Base-by-base conservation (phyloP, 2,797 vertebrate species). In the Discoglossus pictus region DNA sequence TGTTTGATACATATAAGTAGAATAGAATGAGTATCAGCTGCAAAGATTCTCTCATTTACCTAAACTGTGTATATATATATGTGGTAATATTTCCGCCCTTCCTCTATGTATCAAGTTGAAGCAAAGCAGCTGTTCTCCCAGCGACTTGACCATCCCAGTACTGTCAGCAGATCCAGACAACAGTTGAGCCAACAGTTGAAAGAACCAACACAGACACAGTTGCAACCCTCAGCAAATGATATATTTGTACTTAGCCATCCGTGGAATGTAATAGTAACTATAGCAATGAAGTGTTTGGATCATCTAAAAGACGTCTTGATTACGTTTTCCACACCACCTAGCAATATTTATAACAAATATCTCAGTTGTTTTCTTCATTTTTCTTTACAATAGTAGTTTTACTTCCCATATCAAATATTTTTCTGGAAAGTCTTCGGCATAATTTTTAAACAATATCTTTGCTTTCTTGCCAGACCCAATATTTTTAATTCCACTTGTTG, bases 401-500 rank as follows among this genome's bases (percentile, higher is more conserved):
- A 51, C 34, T 51, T 31, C 50, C 24, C 25, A 25, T 9, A 38
- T 46, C n/a, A 38, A 54, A 43, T 35, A 68, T 47, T 44, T n/a
- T 67, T 44, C 23, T 6, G 17, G 44, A 42, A 55, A 21, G 54
- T 27, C 43, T 31, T 31, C 54, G 52, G 17, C 16, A 50, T 27
- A 31, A 34, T 59, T 61, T 61, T 59, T 16, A 52, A 25, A 24
- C 24, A 60, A 46, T 46, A 35, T 25, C 31, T 36, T 36, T 61
- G 38, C 13, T 25, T 40, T 7, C 2, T 15, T 42, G 44, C 55
- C 65, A 60, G 55, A 31, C 25, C 17, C 18, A 60, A 60, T 68
- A 60, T 51, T 60, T 59, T 52, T 36, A 20, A 61, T 68, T 52
- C 56, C 68, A 79, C 79, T 80, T 83, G 77, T 65, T 86, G 85